Base-by-base conservation (phyloP, 2,797 vertebrate species). In the Gymnodraco acuticeps region DNA sequence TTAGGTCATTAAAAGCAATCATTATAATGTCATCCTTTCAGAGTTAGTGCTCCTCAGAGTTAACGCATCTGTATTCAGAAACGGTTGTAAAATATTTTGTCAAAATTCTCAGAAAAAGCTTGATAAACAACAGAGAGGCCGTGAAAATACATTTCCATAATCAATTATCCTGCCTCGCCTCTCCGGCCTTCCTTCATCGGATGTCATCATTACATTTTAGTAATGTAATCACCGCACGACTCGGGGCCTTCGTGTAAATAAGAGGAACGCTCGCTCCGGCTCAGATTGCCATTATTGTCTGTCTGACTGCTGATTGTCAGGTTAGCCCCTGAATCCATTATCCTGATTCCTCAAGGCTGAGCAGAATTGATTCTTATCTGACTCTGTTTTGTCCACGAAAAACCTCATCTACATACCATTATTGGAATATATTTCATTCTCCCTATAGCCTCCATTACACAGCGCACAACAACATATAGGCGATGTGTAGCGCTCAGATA, bases 271-370 rank as follows among this genome's bases (percentile, higher is more conserved):
- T 74, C 13, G 16, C 77, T 75, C 74, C 74, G 54, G 88, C 77
- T 76, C 19, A 87, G 84, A 80, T 70, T 76, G 73, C 64, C 50
- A 69, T 85, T 84, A 86, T 88, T 88, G 70, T 89, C 75, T 77
- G 76, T 70, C 74, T 81, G 74, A 83, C 74, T 81, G 80, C 88
- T 88, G 91, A 91, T 91, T 87, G 83, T 90, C 88, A 91, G 89
- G 91, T 92, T 90, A 90, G 89, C 52, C 10, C 5, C 72, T 80
- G 88, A 93, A 93, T 93, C 84, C 83, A 92, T 92, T 90, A 90
- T 58, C 50, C 42, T 66, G 76, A 89, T 92, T 92, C 72, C 86
- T 87, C 78, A 67, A 84, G 85, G 75, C 86, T 84, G 89, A 73
- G 73, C 62, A 61, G 84, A 89, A 91, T 85, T 89, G 89, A 93